Evolutionary conservation across 1,140 invertebrate genomes (phyloP).

Genomic region (Heliconius hewitsoni): DNA sequence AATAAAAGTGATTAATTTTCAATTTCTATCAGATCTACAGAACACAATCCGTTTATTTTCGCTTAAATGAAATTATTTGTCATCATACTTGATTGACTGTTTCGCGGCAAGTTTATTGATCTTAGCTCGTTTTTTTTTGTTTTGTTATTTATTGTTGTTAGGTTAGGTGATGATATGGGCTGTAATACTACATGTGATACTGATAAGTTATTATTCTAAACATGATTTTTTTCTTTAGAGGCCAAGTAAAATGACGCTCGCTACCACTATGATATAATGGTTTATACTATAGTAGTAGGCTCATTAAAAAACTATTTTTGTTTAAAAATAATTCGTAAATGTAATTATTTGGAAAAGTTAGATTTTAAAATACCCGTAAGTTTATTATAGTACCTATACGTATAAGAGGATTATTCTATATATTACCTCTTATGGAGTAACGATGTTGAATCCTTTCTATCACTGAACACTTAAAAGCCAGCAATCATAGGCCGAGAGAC

Average conservation of each 20-base stretch:
- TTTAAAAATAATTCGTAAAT: no score
- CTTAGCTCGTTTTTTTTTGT: not conserved
- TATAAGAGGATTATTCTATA: constrained; percentile 21
- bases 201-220: no score
- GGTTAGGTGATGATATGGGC: no score
- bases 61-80: not conserved
- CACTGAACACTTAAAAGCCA: constrained; percentile 35
- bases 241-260: no score
- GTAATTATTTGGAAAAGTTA: no score
- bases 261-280: no score
- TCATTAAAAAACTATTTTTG: not conserved
- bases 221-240: no score
- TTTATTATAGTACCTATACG: not conserved
- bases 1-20: constrained; percentile 59
- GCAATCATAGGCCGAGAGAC: constrained; percentile 38
- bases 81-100: not conserved
- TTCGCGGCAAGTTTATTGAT: not conserved
- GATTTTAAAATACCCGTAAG: no score
- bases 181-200: no score
- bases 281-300: no score
- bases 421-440: constrained; percentile 11
- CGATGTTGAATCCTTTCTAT: constrained; percentile 31
- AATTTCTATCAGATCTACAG: constrained; percentile 31
- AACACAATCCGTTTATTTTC: constrained; percentile 19
- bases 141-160: no score